Conservation (phyloP, 2,113 vertebrate genomes). For the Leptobrachium ailaonicum region DNA sequence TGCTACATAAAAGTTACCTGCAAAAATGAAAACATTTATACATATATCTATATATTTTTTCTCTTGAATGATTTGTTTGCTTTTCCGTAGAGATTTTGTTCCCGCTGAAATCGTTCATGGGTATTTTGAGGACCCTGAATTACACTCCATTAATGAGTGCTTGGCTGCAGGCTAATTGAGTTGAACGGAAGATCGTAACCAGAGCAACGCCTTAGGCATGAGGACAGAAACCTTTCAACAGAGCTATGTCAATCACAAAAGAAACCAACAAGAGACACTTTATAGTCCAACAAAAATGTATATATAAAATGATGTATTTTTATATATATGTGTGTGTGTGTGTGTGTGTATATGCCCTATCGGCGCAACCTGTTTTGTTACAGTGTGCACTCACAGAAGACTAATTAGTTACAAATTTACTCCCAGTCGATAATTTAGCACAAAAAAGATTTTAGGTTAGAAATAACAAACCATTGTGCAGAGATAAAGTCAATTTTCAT, state of each 20-base stretch:
- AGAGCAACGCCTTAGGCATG: conserved; percentile 32
- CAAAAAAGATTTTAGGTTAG: no score
- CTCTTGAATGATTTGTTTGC: no score
- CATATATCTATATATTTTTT: background rate
- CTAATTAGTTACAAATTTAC: no score
- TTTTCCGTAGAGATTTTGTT: background rate
- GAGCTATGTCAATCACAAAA: conserved; percentile 36
- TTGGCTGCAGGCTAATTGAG: conserved; percentile 24
- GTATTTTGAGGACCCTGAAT: conserved; percentile 23
- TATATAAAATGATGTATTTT: background rate
- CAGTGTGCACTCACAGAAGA: no score
- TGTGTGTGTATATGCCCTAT: no score
- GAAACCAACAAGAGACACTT: conserved; percentile 12
- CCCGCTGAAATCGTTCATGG: conserved; percentile 7
- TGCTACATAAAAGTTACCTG: background rate
- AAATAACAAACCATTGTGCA: no score
- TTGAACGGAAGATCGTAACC: conserved; percentile 28
- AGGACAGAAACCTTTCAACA: conserved; percentile 28
- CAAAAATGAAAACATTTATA: background rate
- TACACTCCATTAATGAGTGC: conserved; percentile 26
- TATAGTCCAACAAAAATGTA: conserved; percentile 10
- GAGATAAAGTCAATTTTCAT: no score
- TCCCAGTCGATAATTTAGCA: no score
- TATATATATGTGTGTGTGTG: no score
- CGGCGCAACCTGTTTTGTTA: no score